Evolutionary conservation across 2,888 invertebrate species (phyloP).

Genomic region (Euclidia mi): DNA sequence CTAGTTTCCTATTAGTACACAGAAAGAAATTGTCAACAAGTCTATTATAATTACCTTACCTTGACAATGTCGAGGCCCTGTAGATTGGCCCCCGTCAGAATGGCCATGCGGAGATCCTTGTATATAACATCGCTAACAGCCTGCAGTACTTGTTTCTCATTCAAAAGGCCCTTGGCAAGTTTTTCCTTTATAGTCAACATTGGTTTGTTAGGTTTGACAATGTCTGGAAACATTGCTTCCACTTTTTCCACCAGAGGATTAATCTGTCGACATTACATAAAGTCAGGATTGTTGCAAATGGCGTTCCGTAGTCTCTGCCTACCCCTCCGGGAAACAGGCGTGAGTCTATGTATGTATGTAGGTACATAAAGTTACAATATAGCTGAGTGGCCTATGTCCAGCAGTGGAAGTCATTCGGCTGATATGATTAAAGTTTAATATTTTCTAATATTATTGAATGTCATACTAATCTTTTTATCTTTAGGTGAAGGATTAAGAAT

Average conservation of each 20-base stretch:
- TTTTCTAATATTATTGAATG: too few relatives aligned
- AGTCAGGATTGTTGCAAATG: too few relatives aligned
- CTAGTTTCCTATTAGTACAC: background rate
- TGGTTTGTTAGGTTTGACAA: too few relatives aligned
- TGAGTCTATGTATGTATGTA: too few relatives aligned
- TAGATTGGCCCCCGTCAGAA: slow-evolving; percentile 58
- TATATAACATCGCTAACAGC: slow-evolving; percentile 71
- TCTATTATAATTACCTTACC: slow-evolving; percentile 53
- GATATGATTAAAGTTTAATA: too few relatives aligned
- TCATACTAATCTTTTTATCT: too few relatives aligned
- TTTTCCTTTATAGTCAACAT: slow-evolving; percentile 26
- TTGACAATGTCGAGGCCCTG: slow-evolving; percentile 68
- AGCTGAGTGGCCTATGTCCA: too few relatives aligned
- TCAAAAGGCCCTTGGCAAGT: slow-evolving; percentile 32
- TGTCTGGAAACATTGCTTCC: slow-evolving; percentile 18
- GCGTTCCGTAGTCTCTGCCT: too few relatives aligned
- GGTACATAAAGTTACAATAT: too few relatives aligned
- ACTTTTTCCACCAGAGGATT: slow-evolving; percentile 17
- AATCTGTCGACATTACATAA: slow-evolving; percentile 15
- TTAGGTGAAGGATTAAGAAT: too few relatives aligned
- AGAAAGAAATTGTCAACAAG: background rate
- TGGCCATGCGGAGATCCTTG: slow-evolving; percentile 56
- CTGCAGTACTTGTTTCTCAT: slow-evolving; percentile 58
- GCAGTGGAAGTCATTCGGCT: too few relatives aligned
- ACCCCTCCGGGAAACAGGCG: too few relatives aligned